Base-by-base conservation (phyloP, 2,113 vertebrate genomes). In the Pseudorasbora parva region DNA sequence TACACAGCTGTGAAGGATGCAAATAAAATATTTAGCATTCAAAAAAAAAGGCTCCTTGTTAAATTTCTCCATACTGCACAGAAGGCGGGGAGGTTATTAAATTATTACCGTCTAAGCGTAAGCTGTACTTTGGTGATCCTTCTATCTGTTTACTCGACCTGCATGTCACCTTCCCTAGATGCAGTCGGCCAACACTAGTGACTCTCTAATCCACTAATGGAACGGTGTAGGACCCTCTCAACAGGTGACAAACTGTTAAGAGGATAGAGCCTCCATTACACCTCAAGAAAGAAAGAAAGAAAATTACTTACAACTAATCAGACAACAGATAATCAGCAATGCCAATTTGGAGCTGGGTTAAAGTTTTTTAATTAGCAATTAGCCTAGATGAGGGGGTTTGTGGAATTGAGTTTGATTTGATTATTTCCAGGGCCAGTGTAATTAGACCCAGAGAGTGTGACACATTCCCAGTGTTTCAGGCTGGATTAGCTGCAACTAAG, bases 181-280 rank as follows among this genome's bases (percentile, higher is more conserved):
- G 15, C 76, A 19, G 19, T 59, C 14, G 3, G 8, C 75, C n/a
- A 25, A 5, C 8, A 10, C n/a, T 60, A 60, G 21, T 21, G 41
- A 71, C 2, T 86, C 57, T 14, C 8, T 89, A 89, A 91, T 92
- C 82, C 85, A 51, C 79, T 90, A 88, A 90, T 91, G 76, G 56
- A 86, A 83, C 27, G 74, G 68, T 88, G 90, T 87, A 87, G 85
- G 64, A 80, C 37, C 72, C 51, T 82, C 72, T 73, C 78, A 86
- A 87, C 73, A 84, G 87, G 88, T 87, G 25, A 37, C n/a, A 75
- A 82, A 57, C 74, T 71, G 51, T 78, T 73, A 27, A 45, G 57
- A 45, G 37, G 23, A 45, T 45, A 25, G 57, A 17, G 37, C 76
- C 41, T 74, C 23, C 2, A 27, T 19, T 78, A 62, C 41, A 60